Base-by-base conservation (phyloP, 2,888 invertebrate genomes). In the Watsonalla binaria region DNA sequence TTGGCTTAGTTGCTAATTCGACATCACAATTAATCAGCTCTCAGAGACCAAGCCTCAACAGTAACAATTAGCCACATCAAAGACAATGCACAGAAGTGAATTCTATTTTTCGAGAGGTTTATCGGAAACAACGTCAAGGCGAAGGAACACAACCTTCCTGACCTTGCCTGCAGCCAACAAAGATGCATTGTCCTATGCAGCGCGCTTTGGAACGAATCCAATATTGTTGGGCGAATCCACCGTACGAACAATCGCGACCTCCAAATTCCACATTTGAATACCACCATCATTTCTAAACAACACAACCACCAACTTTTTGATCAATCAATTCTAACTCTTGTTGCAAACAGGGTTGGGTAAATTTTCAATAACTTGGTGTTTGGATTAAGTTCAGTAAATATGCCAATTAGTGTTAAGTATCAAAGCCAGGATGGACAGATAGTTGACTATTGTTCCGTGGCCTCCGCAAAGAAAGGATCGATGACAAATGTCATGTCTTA, bases 231-330 rank as follows among this genome's bases (percentile, higher is more conserved):
- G 73, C 66, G 68, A 49, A 49, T 49, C 48, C 48, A 48, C 35
- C 72, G 71, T 68, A 61, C 75, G 74, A 76, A 82, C 82, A 81
- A 80, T 80, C 72, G 74, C 72, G 89, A 83, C 89, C 88, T 88
- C 87, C 88, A 88, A 90, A 90, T 85, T 84, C 84, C 84, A 74
- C 87, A 88, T 87, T 87, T 84, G 86, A 86, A 86, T 86, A 79
- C 59, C 62, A 59, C 47, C 53, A 57, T 54, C 58, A 53, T 52
- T 47, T 51, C 52, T 59, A 65, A 79, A 76, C 55, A 67, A 37
- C 70, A 5, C 65, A 82, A 76, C 62, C 47, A 60, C 62, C 67
- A 39, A 33, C 9, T 5, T 14, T 47, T 6, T 0, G 0, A 0
- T 0, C 47, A 63, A 7, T 34, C 11, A 1, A 74, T 53, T 58